Base-by-base conservation (phyloP, 2,797 vertebrate species). In the Acropternis orthonyx region DNA sequence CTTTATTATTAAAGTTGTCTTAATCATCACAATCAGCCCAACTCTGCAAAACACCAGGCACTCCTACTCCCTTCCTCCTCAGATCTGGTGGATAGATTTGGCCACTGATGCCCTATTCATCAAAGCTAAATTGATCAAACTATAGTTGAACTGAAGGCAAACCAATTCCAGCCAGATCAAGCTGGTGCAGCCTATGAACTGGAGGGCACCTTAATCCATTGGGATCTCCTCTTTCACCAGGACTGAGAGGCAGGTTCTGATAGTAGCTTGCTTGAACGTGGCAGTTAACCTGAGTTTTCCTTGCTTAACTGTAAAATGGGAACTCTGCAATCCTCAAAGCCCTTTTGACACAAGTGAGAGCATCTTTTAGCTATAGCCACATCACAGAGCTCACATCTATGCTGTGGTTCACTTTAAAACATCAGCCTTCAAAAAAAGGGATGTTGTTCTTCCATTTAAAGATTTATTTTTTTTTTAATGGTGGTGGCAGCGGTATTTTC, bases 101-200 rank as follows among this genome's bases (percentile, higher is more conserved):
- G 77, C 67, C 59, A 73, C 71, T 6, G 2, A 56, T 82, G 48
- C 14, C 48, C 83, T 67, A 7, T 49, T 69, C 59, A 86, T 86
- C 76, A 93, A 91, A 92, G 80, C 32, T 61, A 87, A 87, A 85
- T 17, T 19, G 30, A 92, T 82, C 63, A 87, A 93, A 94, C 83
- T 9, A 28, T 39, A 69, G 72, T 59, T 74, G 65, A 51, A 55
- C 28, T 87, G 75, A 22, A 89, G 61, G 44, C 68, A 77, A 67
- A 58, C 8, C 63, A 85, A 41, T 27, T 93, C 68, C 56, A 91
- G 55, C 9, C 75, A 85, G 59, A 46, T 36, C 48, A 58, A 49
- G n/a, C 55, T 55, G 73, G 63, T 22, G 46, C 89, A 89, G 71
- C 36, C 62, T 65, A 54, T 6, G 1, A 79, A 65, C 1, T 55